Evolutionary conservation across 2,888 invertebrate species (phyloP).

Genomic region (Diarsia brunnea): DNA sequence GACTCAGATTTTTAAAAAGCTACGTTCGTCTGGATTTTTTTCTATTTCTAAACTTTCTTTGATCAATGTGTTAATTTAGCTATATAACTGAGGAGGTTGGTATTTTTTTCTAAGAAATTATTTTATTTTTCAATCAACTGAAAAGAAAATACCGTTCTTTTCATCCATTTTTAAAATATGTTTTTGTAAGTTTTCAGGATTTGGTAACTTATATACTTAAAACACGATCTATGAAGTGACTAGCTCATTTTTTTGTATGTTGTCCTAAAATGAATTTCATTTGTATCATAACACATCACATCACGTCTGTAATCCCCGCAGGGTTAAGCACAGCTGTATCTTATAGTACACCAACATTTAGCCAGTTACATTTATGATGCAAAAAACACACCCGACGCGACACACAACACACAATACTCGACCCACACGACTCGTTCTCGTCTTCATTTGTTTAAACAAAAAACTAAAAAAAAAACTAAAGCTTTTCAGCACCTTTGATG

Average conservation of each 20-base stretch:
- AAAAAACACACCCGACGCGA: no score
- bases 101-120: background rate
- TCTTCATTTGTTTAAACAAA: no score
- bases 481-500: background rate
- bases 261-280: background rate
- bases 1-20: background rate
- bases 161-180: no score
- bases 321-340: no score
- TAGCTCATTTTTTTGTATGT: background rate
- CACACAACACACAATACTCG: no score
- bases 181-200: background rate
- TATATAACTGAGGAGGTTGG: no score
- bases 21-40: background rate
- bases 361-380: no score
- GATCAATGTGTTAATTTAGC: background rate
- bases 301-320: no score
- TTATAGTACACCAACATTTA: no score
- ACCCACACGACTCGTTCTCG: no score
- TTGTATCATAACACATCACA: background rate
- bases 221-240: background rate
- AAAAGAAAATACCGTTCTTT: background rate
- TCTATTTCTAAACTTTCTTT: background rate
- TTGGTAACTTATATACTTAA: background rate
- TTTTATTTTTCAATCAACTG: background rate
- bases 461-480: background rate